phyloP scores from a whole-genome alignment of 2,797 vertebrate genomes.

The Remorina albescens region DNA sequence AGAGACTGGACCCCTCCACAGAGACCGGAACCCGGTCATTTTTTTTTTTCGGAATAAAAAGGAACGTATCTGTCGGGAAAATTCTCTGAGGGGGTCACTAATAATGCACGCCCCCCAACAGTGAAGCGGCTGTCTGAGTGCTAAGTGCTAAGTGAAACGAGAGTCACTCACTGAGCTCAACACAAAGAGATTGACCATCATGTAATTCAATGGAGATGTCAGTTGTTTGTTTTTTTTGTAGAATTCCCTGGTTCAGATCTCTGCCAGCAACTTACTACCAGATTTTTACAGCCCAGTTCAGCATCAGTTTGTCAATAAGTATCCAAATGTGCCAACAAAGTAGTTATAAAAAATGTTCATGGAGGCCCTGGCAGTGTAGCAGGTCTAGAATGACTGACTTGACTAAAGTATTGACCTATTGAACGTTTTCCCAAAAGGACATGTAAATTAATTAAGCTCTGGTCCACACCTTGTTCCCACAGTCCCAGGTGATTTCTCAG shows the following conservation, averaged over 20 bases:
- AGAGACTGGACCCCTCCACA: no score
- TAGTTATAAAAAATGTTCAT: constrained; percentile 36
- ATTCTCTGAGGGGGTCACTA: no score
- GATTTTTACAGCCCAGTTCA: constrained; percentile 40
- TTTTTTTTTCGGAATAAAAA: no score
- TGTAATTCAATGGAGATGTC: no score
- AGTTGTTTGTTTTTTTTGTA: no score
- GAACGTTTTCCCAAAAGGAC: constrained; percentile 55
- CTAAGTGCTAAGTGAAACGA: no score
- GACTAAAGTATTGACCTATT: constrained; percentile 53
- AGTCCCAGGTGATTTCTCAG: constrained; percentile 46
- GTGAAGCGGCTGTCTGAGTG: no score
- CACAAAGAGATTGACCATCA: no score
- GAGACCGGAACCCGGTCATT: no score
- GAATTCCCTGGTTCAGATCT: constrained; percentile 43
- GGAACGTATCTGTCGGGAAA: no score
- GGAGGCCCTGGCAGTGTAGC: constrained; percentile 31
- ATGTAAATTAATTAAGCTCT: constrained; percentile 65
- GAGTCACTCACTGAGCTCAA: no score
- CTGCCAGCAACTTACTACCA: constrained; percentile 18
- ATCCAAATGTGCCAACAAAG: constrained; percentile 57
- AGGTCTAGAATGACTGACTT: constrained; percentile 62
- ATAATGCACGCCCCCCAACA: no score
- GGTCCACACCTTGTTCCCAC: constrained; percentile 19
- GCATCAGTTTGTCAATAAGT: constrained; percentile 50